These are phyloP conservation scores for Enteromius mattozi DNA, from an alignment of 2,797 vertebrate species.

Conservation along the genomic window DNA sequence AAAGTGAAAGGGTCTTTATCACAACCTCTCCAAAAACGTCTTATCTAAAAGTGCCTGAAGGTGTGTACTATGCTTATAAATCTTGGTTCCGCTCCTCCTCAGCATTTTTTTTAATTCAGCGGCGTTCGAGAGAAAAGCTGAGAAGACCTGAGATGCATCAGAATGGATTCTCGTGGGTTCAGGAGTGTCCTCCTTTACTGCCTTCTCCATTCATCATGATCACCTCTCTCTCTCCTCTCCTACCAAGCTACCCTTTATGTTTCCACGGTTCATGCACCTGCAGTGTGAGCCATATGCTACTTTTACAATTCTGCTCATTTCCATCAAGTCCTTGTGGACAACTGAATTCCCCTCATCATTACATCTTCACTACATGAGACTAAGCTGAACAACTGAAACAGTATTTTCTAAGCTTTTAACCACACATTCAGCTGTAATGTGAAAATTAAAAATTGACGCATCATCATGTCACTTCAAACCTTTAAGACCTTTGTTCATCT, in stretches of 20 bases:
- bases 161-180: conserved; percentile 34
- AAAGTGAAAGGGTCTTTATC: conserved; percentile 45
- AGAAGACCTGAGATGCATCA: conserved; percentile 35
- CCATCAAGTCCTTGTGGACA: conserved; percentile 12
- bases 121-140: conserved; percentile 15
- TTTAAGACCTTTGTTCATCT: not conserved
- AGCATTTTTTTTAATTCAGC: conserved; percentile 21
- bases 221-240: conserved; percentile 37
- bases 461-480: not conserved
- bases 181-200: conserved; percentile 24
- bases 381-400: not conserved
- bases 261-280: conserved; percentile 40
- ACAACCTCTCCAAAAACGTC: conserved; percentile 32
- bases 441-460: not conserved
- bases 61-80: conserved; percentile 26
- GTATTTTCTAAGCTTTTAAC: conserved; percentile 16
- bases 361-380: conserved; percentile 4
- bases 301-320: conserved; percentile 45
- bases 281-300: conserved; percentile 58
- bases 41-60: conserved; percentile 28
- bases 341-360: conserved; percentile 31
- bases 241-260: conserved; percentile 34
- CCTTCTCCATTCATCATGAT: conserved; percentile 50
- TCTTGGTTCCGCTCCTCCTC: not conserved
- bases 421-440: not conserved